Evolutionary conservation across 1,140 invertebrate species (phyloP), one percentile per base, ranked within the genome.

Genomic region (Drosophila kepulauana): DNA sequence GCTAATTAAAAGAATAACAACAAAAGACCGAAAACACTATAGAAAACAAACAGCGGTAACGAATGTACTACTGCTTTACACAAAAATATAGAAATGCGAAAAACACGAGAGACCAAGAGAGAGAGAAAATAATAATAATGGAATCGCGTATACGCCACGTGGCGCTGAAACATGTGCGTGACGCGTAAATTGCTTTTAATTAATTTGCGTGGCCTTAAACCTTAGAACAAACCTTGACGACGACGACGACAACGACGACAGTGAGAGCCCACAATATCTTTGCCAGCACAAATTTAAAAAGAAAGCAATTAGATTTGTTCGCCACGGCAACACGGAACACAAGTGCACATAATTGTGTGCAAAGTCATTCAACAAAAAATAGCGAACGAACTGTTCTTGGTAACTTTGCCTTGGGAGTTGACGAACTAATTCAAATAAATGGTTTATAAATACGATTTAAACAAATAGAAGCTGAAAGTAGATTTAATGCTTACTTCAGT

Each of bases 1-100:
- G 84, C 84, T 82, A 88, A 87, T 87, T 88, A 87, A 82, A 87
- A 86, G 79, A 79, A 86, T 43, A 43, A 79, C 69, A 87, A 75
- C 52, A 63, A 87, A 87, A 76, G 69, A 54, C 58, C 59, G 61
- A 82, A 68, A 77, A 67, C 48, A 54, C 25, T 52, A 45, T 49
- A 45, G 54, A 58, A 66, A 49, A 68, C 54, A 73, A 62, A 30
- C n/a, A 45, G 30, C 59, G 10, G 15, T 57, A 35, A 43, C 45
- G 52, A 56, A 56, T 20, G 52, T 30, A 28, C 8, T 30, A 28
- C 8, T 10, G 8, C 45, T 4, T 13, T 38, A 11, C 8, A 48
- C 78, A 70, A 65, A 25, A 68, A 71, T 52, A 56, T 15, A 75
- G 66, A 52, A 33, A 10, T 6, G 6, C 28, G 38, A 62, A 28